Percentiles rank a stretch among this genome's conserved stretches.
These are phyloP conservation scores for Palythoa heliodiscus DNA, from an alignment of 92 coral and sea anemone genomes.

Conservation along the genomic window DNA sequence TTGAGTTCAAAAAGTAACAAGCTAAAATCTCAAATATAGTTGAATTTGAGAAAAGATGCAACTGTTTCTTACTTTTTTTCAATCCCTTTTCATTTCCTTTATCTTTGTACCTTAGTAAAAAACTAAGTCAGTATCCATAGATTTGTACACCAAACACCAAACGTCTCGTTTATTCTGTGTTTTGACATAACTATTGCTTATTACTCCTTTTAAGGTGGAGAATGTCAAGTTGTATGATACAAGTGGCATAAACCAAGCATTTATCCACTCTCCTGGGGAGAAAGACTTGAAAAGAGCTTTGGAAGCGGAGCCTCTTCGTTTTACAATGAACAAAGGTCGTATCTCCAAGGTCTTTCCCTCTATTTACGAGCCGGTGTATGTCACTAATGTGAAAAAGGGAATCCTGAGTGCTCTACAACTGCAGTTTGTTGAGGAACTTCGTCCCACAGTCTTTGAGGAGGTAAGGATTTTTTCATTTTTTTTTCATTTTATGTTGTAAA, in stretches of 20 bases:
- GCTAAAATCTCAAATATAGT: too few relatives aligned
- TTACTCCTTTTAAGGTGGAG: conserved; percentile 39
- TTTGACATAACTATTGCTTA: too few relatives aligned
- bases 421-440: conserved; percentile 53
- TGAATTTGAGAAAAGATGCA: too few relatives aligned
- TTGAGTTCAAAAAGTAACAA: too few relatives aligned
- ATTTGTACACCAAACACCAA: too few relatives aligned
- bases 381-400: conserved; percentile 68
- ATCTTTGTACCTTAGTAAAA: too few relatives aligned
- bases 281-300: conserved; percentile 50
- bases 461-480: neutral
- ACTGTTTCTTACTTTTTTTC: too few relatives aligned
- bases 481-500: too few relatives aligned
- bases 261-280: conserved; percentile 50
- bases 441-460: conserved; percentile 49
- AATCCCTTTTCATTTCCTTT: too few relatives aligned
- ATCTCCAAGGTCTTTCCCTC: conserved; percentile 35
- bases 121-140: too few relatives aligned
- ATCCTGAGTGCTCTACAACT: conserved; percentile 76
- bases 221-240: conserved; percentile 59
- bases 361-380: conserved; percentile 50
- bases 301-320: conserved; percentile 42
- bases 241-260: conserved; percentile 30
- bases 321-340: conserved; percentile 48
- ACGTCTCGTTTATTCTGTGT: too few relatives aligned